A percentile compares a stretch with the other conserved stretches of the same genome.
Evolutionary conservation across 2,113 vertebrate genomes (phyloP).

Genomic region (Eptesicus fuscus): DNA sequence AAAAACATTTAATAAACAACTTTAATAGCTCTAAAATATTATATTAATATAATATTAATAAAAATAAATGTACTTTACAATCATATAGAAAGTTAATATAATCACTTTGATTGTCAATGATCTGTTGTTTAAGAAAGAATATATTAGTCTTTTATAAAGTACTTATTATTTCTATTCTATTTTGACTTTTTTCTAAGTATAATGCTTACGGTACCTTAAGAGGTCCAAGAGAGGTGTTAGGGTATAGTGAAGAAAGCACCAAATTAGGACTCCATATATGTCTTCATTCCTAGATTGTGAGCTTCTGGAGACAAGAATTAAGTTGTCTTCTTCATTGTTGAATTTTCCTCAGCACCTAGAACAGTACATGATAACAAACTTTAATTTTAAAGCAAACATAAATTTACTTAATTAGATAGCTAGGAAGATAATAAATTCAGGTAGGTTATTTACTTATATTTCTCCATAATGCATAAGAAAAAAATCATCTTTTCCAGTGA

Average conservation of each 20-base stretch:
- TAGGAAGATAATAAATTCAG: conserved; percentile 30
- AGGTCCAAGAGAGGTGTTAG: background rate
- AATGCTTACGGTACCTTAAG: conserved; percentile 38
- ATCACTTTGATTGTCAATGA: no score
- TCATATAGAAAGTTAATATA: no score
- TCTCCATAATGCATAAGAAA: conserved; percentile 19
- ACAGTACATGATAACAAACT: background rate
- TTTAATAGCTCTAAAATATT: conserved; percentile 30
- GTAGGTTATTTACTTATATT: background rate
- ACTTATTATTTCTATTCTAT: conserved; percentile 10
- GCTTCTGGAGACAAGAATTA: background rate
- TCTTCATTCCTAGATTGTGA: background rate
- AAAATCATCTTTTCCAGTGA: background rate
- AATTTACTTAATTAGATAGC: conserved; percentile 5
- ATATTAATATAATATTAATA: no score
- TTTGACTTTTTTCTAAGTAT: conserved; percentile 46
- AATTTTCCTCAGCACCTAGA: conserved; percentile 37
- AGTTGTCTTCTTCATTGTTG: background rate
- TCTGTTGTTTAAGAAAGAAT: no score
- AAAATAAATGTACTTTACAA: no score
- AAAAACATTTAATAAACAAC: conserved; percentile 22
- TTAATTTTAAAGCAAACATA: conserved; percentile 32
- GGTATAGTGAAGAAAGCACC: background rate
- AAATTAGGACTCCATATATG: conserved; percentile 5
- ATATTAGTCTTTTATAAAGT: no score